These are phyloP conservation scores for Boloria euphrosyne DNA, from an alignment of 2,888 invertebrate genomes.

Conservation along the genomic window DNA sequence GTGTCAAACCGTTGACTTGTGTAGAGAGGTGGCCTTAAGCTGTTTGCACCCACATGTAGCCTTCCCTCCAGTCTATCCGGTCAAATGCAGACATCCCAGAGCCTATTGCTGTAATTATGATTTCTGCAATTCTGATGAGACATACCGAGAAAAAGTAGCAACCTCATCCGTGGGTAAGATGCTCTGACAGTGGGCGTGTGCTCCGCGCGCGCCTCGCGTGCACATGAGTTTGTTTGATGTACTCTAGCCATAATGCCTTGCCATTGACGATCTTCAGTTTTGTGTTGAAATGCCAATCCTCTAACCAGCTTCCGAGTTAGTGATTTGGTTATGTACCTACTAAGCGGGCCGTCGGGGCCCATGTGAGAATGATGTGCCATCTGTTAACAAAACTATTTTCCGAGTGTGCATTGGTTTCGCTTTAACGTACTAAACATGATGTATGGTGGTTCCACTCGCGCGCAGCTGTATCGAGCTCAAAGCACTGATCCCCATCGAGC, in stretches of 20 bases:
- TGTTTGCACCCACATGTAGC: constrained; percentile 76
- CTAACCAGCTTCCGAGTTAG: constrained; percentile 80
- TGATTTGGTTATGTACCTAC: constrained; percentile 74
- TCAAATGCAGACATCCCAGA: constrained; percentile 66
- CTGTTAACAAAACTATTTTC: constrained; percentile 74
- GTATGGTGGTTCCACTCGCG: constrained; percentile 79
- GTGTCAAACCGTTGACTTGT: constrained; percentile 66
- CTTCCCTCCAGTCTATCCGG: constrained; percentile 80
- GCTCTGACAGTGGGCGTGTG: constrained; percentile 58
- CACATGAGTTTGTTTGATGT: constrained; percentile 77
- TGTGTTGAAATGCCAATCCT: constrained; percentile 79
- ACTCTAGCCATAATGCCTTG: constrained; percentile 75
- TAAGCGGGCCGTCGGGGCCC: constrained; percentile 61
- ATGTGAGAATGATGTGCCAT: constrained; percentile 75
- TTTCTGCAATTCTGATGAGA: constrained; percentile 73
- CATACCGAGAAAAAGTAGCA: constrained; percentile 61
- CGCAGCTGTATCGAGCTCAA: constrained; percentile 90
- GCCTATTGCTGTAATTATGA: constrained; percentile 73
- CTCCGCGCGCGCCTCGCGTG: constrained; percentile 64
- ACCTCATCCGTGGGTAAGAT: constrained; percentile 69
- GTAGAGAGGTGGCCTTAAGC: constrained; percentile 80
- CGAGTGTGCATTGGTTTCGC: constrained; percentile 81
- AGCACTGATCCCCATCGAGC: constrained; percentile 89
- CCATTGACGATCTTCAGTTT: constrained; percentile 69
- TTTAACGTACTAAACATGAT: constrained; percentile 83